Evolutionary conservation across 2,888 invertebrate species (phyloP), one percentile per base, ranked within the genome.

Genomic region (Drosophila cognata): DNA sequence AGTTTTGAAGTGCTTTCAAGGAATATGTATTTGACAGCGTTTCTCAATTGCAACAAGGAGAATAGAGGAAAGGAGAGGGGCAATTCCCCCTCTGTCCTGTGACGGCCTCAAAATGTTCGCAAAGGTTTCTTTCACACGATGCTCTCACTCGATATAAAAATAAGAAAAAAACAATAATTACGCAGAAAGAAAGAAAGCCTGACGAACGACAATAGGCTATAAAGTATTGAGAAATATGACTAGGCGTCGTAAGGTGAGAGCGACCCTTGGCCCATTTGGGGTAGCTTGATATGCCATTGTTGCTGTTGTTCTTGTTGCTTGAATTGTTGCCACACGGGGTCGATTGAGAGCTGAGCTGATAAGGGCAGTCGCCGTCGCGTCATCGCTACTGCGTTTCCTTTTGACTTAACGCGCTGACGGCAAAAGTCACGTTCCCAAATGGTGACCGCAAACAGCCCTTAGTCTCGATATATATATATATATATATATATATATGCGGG

Each of bases 61-160:
- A 25, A 21, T 16, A 46, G 7, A 16, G 16, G 4, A 33, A 4
- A 2, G 16, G 35, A 35, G 46, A 25, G 46, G 21, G 25, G 6
- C 11, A 28, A 57, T 59, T 58, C 57, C 71, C 65, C 29, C 31
- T 16, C 25, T 31, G 41, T 48, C 43, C 43, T 61, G 57, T 71
- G 31, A 52, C 62, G 25, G 43, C 43, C 36, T 46, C 72, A 41
- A 52, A 35, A 67, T 58, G 41, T 55, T 57, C 57, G 64, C 31
- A 50, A 81, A 74, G 63, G 68, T 67, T 82, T 81, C 64, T 73
- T 83, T 85, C 86, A 73, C 86, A 85, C 86, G 80, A 74, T 80
- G 68, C 80, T 72, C 66, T 64, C 65, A 62, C 41, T 58, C 41
- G n/a, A 38, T 48, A 58, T 59, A 4, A 31, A 46, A 48, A 38